Evolutionary conservation across 2,797 vertebrate species (phyloP), one percentile per base, ranked within the genome.

Genomic region (Peromyscus aztecus): DNA sequence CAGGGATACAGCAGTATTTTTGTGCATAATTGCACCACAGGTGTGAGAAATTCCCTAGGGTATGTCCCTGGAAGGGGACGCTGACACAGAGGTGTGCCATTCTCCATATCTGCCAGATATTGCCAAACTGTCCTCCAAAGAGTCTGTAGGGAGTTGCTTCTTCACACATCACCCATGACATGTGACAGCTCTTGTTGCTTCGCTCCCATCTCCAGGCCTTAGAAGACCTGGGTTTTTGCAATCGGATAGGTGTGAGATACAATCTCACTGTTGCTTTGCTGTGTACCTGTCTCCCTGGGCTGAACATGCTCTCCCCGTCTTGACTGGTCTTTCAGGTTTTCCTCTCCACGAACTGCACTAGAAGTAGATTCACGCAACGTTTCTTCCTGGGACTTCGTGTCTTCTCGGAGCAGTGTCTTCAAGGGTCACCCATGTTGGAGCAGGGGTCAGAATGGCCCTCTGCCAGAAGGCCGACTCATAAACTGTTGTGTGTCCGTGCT

Each of bases 401-500:
- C 78, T 82, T 77, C 77, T 16, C 37, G 4, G 27, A 43, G 52
- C 52, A 61, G 37, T 37, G 12, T 61, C 40, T 61, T 76, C n/a
- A 2, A n/a, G 8, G 6, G 65, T 4, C 31, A 16, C 17, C 69
- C 12, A 2, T 1, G 7, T 31, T 0, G 8, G 1, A n/a, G 37
- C 11, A 4, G 40, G 9, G 5, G 52, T 23, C 69, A 78, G 71
- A 75, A 76, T 13, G 9, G 46, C n/a, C 61, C 49, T 83, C 75
- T 46, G 84, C 59, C 63, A 34, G 21, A 49, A 52, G 46, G 24
- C 90, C 31, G 49, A 61, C 14, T 4, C 8, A 61, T 29, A 29
- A 3, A 19, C 24, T 23, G 1, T 4, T 31, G 14, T 6, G 5
- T 3, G 3, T 4, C 31, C 0, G 0, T 4, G 9, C 1, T 40